phyloP scores from a whole-genome alignment of 2,113 vertebrate species.

The Dendropsophus ebraccatus region DNA sequence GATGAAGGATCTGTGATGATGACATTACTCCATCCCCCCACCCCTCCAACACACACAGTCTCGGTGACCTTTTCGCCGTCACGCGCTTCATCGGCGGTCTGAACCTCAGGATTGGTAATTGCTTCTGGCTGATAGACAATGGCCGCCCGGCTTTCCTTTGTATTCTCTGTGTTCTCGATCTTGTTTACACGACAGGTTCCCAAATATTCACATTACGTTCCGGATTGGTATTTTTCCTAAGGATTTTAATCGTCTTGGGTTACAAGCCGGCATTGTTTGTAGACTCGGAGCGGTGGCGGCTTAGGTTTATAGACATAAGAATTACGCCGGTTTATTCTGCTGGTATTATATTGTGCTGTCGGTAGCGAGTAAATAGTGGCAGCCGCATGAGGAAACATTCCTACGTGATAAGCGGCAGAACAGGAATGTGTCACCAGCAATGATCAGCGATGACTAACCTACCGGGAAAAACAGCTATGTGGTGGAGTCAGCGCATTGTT shows the following conservation, averaged over 20 bases:
- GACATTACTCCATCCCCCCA: no score
- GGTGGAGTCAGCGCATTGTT: no score
- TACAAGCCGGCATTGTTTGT: constrained; percentile 1
- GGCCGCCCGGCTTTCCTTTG: not conserved
- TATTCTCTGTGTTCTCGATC: not conserved
- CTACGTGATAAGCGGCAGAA: not conserved
- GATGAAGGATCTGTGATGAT: no score
- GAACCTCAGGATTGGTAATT: not conserved
- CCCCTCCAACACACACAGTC: no score
- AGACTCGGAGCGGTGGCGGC: not conserved
- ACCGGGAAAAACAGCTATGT: no score
- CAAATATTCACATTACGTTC: not conserved
- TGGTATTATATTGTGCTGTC: constrained; percentile 3
- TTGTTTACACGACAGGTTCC: not conserved
- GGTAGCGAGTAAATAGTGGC: not conserved
- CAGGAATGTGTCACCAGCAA: not conserved
- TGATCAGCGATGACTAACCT: no score
- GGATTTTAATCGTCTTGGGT: not conserved
- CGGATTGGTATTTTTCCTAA: not conserved
- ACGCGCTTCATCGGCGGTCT: not conserved
- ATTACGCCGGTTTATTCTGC: not conserved
- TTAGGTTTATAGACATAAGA: constrained; percentile 12
- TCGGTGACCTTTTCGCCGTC: not conserved
- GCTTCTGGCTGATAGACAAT: not conserved
- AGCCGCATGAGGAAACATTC: not conserved